Evolutionary conservation across 2,888 invertebrate species (phyloP).

Genomic region (Drosophila neonasuta): DNA sequence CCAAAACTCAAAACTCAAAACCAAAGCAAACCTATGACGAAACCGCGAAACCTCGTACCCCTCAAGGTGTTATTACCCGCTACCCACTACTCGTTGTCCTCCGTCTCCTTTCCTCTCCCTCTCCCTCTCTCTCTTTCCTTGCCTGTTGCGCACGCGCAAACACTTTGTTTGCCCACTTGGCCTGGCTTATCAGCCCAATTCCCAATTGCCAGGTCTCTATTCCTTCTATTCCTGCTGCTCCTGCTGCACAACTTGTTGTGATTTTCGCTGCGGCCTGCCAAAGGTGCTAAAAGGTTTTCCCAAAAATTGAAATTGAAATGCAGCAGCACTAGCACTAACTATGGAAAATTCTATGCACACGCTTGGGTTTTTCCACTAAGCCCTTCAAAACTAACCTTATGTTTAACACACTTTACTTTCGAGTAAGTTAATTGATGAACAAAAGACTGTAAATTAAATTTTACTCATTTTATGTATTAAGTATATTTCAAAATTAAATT

Average conservation of each 20-base stretch:
- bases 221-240: background rate
- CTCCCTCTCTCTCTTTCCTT: background rate
- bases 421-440: background rate
- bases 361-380: slow-evolving; percentile 32
- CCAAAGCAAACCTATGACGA: slow-evolving; percentile 41
- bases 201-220: slow-evolving; percentile 1
- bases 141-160: slow-evolving; percentile 47
- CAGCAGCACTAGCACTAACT: background rate
- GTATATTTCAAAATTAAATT: background rate
- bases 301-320: slow-evolving; percentile 20
- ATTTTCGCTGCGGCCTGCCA: slow-evolving; percentile 54
- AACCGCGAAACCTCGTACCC: slow-evolving; percentile 43
- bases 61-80: slow-evolving; percentile 43
- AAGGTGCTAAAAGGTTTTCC: slow-evolving; percentile 77
- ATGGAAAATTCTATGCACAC: slow-evolving; percentile 29
- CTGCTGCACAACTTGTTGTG: slow-evolving; percentile 64
- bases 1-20: slow-evolving; percentile 19
- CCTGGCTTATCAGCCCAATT: slow-evolving; percentile 50
- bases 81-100: slow-evolving; percentile 9
- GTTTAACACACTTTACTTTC: background rate
- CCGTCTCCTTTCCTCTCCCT: background rate
- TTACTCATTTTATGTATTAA: no score
- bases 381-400: slow-evolving; percentile 16
- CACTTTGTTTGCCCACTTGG: slow-evolving; percentile 59
- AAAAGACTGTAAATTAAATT: no score